Base-by-base conservation (phyloP, 35 echinoderm and acorn worm genomes). In the Apostichopus japonicus region DNA sequence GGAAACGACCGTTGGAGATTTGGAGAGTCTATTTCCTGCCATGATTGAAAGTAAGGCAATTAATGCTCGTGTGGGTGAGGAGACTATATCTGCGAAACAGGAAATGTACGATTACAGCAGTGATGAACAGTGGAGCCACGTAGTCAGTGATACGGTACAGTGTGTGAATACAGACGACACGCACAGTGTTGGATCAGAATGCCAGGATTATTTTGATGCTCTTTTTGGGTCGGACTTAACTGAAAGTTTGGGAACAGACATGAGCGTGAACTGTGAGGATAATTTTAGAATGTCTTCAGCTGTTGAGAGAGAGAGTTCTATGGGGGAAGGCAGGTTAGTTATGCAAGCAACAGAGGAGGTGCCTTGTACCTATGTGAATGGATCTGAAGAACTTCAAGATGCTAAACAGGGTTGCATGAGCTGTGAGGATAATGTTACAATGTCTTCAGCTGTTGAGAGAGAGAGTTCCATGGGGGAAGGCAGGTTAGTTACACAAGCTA, bases 321-420 rank as follows among this genome's bases (percentile, higher is more conserved):
- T 7, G 17, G 16, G 17, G 22, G 22, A 6, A 59, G 81, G 24
- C 9, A 15, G 21, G 21, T 24, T 21, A 44, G 22, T 44, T 22
- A 84, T 23, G n/a, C 81, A 84, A 14, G 86, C 86, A 19, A 25
- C 61, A 15, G 86, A 51, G 22, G 90, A 91, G 23, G 13, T 72
- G 77, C 93, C 88, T 10, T 94, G 93, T 92, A 94, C 93, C 9
- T 65, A 92, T 59, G 90, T 94, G 7, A 90, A 94, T 23, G 80
- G 91, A n/a, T 55, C 79, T n/a, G 75, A 91, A 10, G 93, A 94
- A 8, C 44, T 80, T 10, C 52, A 90, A 75, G 78, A 71, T 4
- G 90, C 83, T 17, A 94, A 94, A 53, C 52, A 81, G 21, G 93
- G 93, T 22, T 97, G 93, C 80, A 94, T 97, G 82, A 97, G 92